A percentile compares a stretch with the other conserved stretches of the same genome.
phyloP scores from a whole-genome alignment of 2,797 vertebrate genomes.

The Rhabdomys pumilio region DNA sequence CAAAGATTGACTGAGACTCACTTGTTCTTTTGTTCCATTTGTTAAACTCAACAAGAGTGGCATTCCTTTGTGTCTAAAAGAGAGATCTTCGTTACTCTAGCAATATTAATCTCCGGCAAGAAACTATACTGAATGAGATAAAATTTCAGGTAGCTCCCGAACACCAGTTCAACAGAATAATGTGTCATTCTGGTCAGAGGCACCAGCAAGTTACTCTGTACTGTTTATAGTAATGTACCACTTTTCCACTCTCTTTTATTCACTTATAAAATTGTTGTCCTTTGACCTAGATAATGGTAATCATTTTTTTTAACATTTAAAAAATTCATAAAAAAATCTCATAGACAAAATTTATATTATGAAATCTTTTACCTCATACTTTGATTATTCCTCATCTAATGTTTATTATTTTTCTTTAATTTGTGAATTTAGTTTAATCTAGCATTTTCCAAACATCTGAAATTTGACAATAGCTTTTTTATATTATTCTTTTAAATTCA shows the following conservation, averaged over 20 bases:
- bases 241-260: not conserved
- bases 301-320: not conserved
- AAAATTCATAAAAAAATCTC: not conserved
- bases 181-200: not conserved
- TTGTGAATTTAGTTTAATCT: not conserved
- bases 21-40: not conserved
- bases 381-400: not conserved
- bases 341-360: not conserved
- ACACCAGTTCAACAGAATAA: not conserved
- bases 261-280: not conserved
- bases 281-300: not conserved
- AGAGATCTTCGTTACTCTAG: not conserved
- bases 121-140: not conserved
- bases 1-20: not conserved
- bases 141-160: not conserved
- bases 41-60: not conserved
- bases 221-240: not conserved
- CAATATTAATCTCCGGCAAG: not conserved
- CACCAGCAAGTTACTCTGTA: not conserved
- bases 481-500: not conserved
- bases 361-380: not conserved
- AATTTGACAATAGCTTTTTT: not conserved
- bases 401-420: not conserved
- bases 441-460: not conserved
- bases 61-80: not conserved